Base-by-base conservation (phyloP, 2,113 vertebrate genomes). In the Indicator indicator region DNA sequence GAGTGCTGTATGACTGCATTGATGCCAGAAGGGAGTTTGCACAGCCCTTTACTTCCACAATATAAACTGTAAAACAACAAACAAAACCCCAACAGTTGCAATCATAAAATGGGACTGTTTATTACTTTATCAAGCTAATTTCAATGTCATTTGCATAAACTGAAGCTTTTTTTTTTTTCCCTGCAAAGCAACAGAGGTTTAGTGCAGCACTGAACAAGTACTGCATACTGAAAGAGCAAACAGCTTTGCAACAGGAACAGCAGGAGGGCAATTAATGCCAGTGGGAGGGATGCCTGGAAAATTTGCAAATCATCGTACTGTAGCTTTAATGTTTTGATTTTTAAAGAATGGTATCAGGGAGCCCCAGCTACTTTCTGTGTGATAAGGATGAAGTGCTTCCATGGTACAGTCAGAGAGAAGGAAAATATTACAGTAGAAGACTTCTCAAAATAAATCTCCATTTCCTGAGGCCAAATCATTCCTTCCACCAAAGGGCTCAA, bases 311-410 rank as follows among this genome's bases (percentile, higher is more conserved):
- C 67, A 82, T 72, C 18, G 6, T 70, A 62, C 8, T 73, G 69
- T 80, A 78, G 55, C 83, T 89, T 85, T 68, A 89, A 56, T 83
- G 59, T 83, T 94, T 95, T 92, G 80, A 89, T 81, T 95, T 94
- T 76, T 64, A 86, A 88, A 82, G 56, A 79, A 73, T 20, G 79
- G 55, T 36, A 77, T 60, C 60, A 58, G 54, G 82, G 42, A 68
- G 46, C 70, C 64, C 86, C 65, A 62, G 60, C 58, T 58, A 73
- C 50, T 86, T 91, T 81, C 88, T 69, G 40, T 16, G 26, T 32
- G 48, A 56, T 58, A 88, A 80, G 64, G n/a, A 63, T 36, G 64
- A 88, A 65, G 12, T n/a, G 67, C 24, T 74, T 92, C 84, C 7
- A 17, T 11, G 13, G 14, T 28, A 62, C 44, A 63, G 38, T 30